These are phyloP conservation scores for Euura saliciscinereae DNA, from an alignment of 1,140 invertebrate species.

Conservation along the genomic window DNA sequence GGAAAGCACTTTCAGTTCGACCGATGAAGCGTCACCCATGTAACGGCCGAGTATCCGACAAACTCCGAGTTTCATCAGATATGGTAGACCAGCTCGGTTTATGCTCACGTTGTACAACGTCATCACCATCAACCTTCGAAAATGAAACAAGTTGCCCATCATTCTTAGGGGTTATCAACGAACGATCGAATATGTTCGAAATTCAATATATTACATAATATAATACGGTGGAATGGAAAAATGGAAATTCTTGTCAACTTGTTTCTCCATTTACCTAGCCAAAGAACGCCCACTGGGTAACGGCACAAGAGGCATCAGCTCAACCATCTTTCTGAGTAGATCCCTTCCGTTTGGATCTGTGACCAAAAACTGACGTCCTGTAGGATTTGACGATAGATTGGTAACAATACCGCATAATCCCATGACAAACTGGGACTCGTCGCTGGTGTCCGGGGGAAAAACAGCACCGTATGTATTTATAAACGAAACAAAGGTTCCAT, in stretches of 20 bases:
- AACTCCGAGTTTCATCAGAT: slow-evolving; percentile 40
- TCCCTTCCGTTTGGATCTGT: slow-evolving; percentile 44
- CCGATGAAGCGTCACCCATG: slow-evolving; percentile 30
- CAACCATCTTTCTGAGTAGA: slow-evolving; percentile 44
- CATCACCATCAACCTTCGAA: slow-evolving; percentile 46
- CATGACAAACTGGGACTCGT: slow-evolving; percentile 53
- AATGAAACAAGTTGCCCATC: not conserved
- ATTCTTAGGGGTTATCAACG: slow-evolving; percentile 12
- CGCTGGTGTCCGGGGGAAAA: slow-evolving; percentile 42
- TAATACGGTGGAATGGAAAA: not conserved
- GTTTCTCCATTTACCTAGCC: slow-evolving; percentile 29
- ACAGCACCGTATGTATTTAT: slow-evolving; percentile 44
- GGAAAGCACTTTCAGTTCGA: slow-evolving; percentile 39
- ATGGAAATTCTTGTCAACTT: not conserved
- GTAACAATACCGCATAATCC: slow-evolving; percentile 51
- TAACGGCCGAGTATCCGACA: slow-evolving; percentile 34
- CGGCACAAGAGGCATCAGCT: slow-evolving; percentile 38
- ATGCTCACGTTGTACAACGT: slow-evolving; percentile 54
- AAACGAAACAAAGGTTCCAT: slow-evolving; percentile 51
- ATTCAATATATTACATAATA: not conserved
- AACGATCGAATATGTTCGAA: not conserved
- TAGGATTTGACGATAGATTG: slow-evolving; percentile 49
- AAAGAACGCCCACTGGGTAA: slow-evolving; percentile 35
- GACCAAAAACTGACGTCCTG: slow-evolving; percentile 51
- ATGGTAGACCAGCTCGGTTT: slow-evolving; percentile 42